A percentile compares a stretch with the other conserved stretches of the same genome.
phyloP scores from a whole-genome alignment of 2,113 vertebrate species.

The Centropus bengalensis region DNA sequence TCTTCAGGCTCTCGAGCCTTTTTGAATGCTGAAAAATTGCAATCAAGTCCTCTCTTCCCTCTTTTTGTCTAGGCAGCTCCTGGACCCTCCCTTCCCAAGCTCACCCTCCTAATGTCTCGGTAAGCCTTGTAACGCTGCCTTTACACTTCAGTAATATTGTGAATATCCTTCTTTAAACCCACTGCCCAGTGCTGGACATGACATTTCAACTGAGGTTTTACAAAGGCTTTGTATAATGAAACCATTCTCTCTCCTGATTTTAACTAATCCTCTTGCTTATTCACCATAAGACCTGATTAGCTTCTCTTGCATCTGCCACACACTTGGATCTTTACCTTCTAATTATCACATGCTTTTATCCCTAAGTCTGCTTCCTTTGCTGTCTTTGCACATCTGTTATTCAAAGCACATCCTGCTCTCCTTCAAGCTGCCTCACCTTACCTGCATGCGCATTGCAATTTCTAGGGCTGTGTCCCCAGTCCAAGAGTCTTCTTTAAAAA shows the following conservation, averaged over 20 bases:
- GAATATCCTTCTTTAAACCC: neutral
- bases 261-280: constrained; percentile 33
- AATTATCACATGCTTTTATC: neutral
- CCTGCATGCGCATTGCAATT: neutral
- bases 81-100: neutral
- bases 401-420: neutral
- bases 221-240: neutral
- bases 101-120: neutral
- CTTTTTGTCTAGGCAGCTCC: neutral
- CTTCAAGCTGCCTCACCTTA: neutral
- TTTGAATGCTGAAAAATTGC: neutral
- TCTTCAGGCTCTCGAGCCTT: neutral
- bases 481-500: neutral
- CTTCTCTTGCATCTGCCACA: constrained; percentile 8
- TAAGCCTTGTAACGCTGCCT: neutral
- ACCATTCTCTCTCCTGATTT: neutral
- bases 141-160: neutral
- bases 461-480: neutral
- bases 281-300: neutral
- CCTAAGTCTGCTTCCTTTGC: neutral
- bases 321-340: neutral
- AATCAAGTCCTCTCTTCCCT: neutral
- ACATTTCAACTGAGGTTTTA: neutral
- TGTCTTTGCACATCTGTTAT: neutral
- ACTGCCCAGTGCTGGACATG: neutral